Conservation (phyloP, 2,888 invertebrate species). For the Eupithecia inturbata region DNA sequence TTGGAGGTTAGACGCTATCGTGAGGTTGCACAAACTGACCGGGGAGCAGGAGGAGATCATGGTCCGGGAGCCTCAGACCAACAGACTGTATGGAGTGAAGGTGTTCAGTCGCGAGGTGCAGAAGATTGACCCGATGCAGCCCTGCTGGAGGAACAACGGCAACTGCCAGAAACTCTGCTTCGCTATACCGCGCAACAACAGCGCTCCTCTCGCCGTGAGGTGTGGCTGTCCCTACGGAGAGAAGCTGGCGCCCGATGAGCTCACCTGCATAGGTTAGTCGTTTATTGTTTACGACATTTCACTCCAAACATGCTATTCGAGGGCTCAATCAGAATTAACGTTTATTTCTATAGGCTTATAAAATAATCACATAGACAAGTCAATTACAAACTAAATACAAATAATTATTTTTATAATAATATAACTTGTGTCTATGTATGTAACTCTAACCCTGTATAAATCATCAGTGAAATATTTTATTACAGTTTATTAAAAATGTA, state of each 20-base stretch:
- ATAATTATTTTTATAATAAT: too few species aligned
- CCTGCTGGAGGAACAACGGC: constrained; percentile 93
- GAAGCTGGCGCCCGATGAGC: constrained; percentile 88
- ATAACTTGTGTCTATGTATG: too few species aligned
- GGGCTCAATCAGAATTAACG: too few species aligned
- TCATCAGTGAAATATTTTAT: too few species aligned
- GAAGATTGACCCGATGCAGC: constrained; percentile 88
- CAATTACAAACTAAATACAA: too few species aligned
- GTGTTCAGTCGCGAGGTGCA: constrained; percentile 92
- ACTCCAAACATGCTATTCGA: too few species aligned
- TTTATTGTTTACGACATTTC: background rate
- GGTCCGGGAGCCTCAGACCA: constrained; percentile 94
- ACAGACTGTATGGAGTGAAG: constrained; percentile 95
- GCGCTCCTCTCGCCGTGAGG: constrained; percentile 83
- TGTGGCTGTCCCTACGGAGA: constrained; percentile 98
- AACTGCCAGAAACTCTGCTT: constrained; percentile 98
- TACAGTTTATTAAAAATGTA: too few species aligned
- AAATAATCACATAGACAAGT: too few species aligned
- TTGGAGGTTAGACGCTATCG: constrained; percentile 97
- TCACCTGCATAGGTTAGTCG: constrained; percentile 83
- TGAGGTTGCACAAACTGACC: constrained; percentile 93
- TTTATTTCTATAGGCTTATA: too few species aligned
- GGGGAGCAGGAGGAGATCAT: constrained; percentile 94
- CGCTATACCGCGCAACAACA: constrained; percentile 89
- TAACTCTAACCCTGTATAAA: too few species aligned